Evolutionary conservation across 2,113 vertebrate species (phyloP), one percentile per base, ranked within the genome.

Genomic region (Gorsachius goisagi): DNA sequence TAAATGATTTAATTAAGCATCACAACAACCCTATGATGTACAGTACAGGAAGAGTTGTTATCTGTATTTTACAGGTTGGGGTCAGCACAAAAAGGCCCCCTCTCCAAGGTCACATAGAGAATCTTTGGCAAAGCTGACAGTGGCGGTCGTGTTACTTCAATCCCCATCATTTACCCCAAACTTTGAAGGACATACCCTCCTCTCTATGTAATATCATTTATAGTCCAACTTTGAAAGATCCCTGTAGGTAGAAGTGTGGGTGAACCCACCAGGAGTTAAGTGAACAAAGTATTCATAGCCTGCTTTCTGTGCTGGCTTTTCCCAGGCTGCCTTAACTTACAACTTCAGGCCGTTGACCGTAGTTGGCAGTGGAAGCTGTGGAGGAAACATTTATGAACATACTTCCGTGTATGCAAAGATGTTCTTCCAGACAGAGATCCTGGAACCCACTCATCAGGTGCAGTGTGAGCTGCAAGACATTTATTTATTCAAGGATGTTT

Each of bases 1-100:
- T 93, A 77, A 94, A 75, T 32, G 87, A 67, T 94, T 94, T 96
- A 96, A 95, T 97, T 96, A 96, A 96, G 87, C 71, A 93, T 74
- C 92, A 90, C 90, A 93, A 88, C 71, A 63, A 47, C 67, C 24
- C 28, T 62, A 27, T 60, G 81, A 88, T 76, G 37, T 41, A 55
- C 64, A 47, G 39, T 32, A n/a, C 11, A 83, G 47, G 32, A 85
- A 84, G 78, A 73, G 45, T 88, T 85, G 72, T 90, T 76, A 58
- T 69, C 33, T 79, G 33, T 32, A 39, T 80, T 79, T 88, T 78
- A 37, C 39, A 83, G 26, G 16, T 63, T 44, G 73, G 72, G 20
- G 62, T 30, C 32, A 32, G 32, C 59, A 79, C 58, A 45, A 39
- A 66, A 90, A 85, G 28, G 10, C 4, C 5, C 11, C 45, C 13